Conservation (phyloP, 1,140 invertebrate genomes). For the Agrypnia vestita region DNA sequence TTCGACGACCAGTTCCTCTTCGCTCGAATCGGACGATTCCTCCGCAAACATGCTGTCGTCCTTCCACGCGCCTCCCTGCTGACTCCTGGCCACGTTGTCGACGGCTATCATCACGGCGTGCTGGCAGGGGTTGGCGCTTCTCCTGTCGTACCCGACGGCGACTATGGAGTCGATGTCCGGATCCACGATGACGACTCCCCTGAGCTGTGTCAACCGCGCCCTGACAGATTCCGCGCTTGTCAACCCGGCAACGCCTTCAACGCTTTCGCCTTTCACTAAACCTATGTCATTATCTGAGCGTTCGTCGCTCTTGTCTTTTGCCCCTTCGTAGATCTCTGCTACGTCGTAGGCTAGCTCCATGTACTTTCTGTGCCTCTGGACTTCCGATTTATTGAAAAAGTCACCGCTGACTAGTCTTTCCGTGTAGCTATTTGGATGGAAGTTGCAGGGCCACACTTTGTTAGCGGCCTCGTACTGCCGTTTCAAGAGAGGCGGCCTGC, state of each 20-base stretch:
- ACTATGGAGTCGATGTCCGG: slow-evolving; percentile 76
- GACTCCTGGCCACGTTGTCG: slow-evolving; percentile 87
- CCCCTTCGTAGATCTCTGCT: slow-evolving; percentile 54
- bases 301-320: slow-evolving; percentile 12
- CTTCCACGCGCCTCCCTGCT: slow-evolving; percentile 86
- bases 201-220: slow-evolving; percentile 62
- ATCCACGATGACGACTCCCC: slow-evolving; percentile 80
- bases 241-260: too few species aligned
- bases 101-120: slow-evolving; percentile 91
- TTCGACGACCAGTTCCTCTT: slow-evolving; percentile 1
- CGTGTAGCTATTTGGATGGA: slow-evolving; percentile 83
- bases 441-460: slow-evolving; percentile 87
- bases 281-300: neutral
- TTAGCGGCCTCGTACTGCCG: slow-evolving; percentile 79
- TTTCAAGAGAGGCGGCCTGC: slow-evolving; percentile 76
- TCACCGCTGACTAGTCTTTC: slow-evolving; percentile 78
- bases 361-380: slow-evolving; percentile 75
- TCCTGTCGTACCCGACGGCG: slow-evolving; percentile 78
- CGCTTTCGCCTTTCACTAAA: neutral
- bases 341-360: slow-evolving; percentile 78
- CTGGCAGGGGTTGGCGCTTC: slow-evolving; percentile 81
- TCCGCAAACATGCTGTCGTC: slow-evolving; percentile 39
- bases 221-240: neutral
- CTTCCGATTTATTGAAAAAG: slow-evolving; percentile 77
- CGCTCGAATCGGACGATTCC: neutral